Evolutionary conservation across 1,140 invertebrate genomes (phyloP).

Genomic region (Pogonomyrmex californicus): DNA sequence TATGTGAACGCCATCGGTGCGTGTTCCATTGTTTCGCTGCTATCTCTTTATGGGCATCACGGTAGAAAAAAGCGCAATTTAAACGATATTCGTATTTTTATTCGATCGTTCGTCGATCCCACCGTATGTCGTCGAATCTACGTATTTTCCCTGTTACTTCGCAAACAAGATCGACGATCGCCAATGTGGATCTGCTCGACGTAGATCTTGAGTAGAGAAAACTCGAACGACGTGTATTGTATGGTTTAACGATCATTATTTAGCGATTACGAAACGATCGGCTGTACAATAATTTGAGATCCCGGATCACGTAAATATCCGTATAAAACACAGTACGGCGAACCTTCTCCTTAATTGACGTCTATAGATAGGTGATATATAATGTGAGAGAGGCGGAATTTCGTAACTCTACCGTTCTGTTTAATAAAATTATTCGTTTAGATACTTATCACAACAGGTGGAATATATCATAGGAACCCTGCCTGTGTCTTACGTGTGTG

Average conservation of each 20-base stretch:
- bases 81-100: constrained; percentile 31
- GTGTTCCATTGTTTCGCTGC: constrained; percentile 30
- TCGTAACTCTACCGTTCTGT: constrained; percentile 73
- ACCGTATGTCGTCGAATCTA: constrained; percentile 18
- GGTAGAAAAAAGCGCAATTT: constrained; percentile 43
- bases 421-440: constrained; percentile 79
- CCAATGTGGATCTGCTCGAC: neutral
- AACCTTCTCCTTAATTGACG: constrained; percentile 70
- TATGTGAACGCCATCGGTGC: constrained; percentile 14
- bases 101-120: constrained; percentile 7
- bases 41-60: constrained; percentile 23
- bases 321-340: constrained; percentile 70
- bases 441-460: constrained; percentile 79
- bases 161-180: constrained; percentile 6
- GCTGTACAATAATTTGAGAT: constrained; percentile 73
- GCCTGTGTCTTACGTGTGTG: constrained; percentile 70
- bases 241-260: constrained; percentile 76
- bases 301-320: constrained; percentile 64
- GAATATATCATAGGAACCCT: constrained; percentile 79
- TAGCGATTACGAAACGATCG: constrained; percentile 76
- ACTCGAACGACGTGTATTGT: constrained; percentile 56
- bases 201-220: constrained; percentile 26
- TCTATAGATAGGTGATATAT: constrained; percentile 70
- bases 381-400: constrained; percentile 60
- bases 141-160: neutral